Base-by-base conservation (phyloP, 2,113 vertebrate species). In the Caranx ignobilis region DNA sequence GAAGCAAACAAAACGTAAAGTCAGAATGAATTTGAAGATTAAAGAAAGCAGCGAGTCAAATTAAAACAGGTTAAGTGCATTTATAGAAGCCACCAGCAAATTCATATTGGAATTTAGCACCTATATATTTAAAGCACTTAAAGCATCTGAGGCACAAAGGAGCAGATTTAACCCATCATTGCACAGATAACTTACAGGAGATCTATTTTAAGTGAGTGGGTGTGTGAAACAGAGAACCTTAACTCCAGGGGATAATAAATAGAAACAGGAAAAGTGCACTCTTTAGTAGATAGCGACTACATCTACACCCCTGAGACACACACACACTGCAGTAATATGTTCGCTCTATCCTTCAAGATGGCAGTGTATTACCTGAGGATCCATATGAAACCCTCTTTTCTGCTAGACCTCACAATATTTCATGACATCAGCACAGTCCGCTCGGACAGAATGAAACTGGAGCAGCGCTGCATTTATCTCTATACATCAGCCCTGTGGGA, bases 381-480 rank as follows among this genome's bases (percentile, higher is more conserved):
- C 57, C 39, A 21, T 43, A 41, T 13, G 11, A 80, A 71, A 71
- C 35, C 35, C 70, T 65, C 41, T 56, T 61, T 54, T 37, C 55
- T 78, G 59, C 80, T n/a, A 50, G 15, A 77, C 56, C 19, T 35
- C 15, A 56, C 57, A 59, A 77, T 80, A 82, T 87, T 81, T 87
- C 80, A 69, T 16, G 73, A 86, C 82, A 81, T 85, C 71, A 63
- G 82, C 77, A 67, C 56, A 67, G 52, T 81, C 39, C 39, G 39
- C 71, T 8, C 52, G 31, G 67, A 79, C 75, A 31, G 55, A 82
- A 60, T 78, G 70, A 90, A 87, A 84, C 65, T 62, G 71, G 77
- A 86, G 77, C 86, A 74, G 75, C 35, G 8, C 74, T 71, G 75
- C 82, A 75, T 88, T 88, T 77, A 87, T 85, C 79, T 68, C 71